Evolutionary conservation across 2,113 vertebrate genomes (phyloP).

Genomic region (Pipa parva): DNA sequence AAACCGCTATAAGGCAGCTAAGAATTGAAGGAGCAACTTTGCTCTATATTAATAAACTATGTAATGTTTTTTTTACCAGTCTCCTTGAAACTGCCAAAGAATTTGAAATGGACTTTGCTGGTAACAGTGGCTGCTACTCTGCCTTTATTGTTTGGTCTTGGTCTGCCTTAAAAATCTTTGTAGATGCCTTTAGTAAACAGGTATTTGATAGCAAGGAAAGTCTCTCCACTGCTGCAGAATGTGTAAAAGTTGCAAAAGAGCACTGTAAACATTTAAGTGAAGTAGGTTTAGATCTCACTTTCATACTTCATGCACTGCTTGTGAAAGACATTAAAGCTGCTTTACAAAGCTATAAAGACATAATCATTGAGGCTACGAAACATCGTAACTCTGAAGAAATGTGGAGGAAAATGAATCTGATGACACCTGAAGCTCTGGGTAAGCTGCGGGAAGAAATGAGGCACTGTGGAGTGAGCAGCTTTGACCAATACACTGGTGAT

Average conservation of each 20-base stretch:
- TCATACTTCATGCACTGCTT: slow-evolving; percentile 87
- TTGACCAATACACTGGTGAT: slow-evolving; percentile 90
- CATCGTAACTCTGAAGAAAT: slow-evolving; percentile 98
- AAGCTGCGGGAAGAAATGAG: slow-evolving; percentile 95
- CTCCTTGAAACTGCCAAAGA: slow-evolving; percentile 88
- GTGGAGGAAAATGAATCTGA: slow-evolving; percentile 96
- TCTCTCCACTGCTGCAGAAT: slow-evolving; percentile 89
- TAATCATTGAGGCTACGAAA: slow-evolving; percentile 95
- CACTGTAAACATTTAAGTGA: slow-evolving; percentile 91
- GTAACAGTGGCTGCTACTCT: slow-evolving; percentile 89
- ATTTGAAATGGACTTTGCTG: slow-evolving; percentile 91
- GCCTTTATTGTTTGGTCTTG: slow-evolving; percentile 95
- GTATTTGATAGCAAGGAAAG: slow-evolving; percentile 97
- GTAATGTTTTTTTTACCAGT: slow-evolving; percentile 96
- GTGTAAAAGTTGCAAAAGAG: slow-evolving; percentile 93
- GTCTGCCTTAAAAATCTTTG: slow-evolving; percentile 90
- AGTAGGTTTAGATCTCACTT: slow-evolving; percentile 93
- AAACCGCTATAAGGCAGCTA: slow-evolving; percentile 90
- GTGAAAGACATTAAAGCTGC: slow-evolving; percentile 89
- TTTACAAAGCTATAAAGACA: slow-evolving; percentile 90
- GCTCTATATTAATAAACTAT: slow-evolving; percentile 96
- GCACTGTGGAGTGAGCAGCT: slow-evolving; percentile 74
- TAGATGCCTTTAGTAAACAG: slow-evolving; percentile 95
- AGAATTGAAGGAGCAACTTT: slow-evolving; percentile 94
- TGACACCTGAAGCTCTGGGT: slow-evolving; percentile 89